These are phyloP conservation scores for Myrmecobius fasciatus DNA, from an alignment of 2,113 vertebrate species.

Conservation along the genomic window DNA sequence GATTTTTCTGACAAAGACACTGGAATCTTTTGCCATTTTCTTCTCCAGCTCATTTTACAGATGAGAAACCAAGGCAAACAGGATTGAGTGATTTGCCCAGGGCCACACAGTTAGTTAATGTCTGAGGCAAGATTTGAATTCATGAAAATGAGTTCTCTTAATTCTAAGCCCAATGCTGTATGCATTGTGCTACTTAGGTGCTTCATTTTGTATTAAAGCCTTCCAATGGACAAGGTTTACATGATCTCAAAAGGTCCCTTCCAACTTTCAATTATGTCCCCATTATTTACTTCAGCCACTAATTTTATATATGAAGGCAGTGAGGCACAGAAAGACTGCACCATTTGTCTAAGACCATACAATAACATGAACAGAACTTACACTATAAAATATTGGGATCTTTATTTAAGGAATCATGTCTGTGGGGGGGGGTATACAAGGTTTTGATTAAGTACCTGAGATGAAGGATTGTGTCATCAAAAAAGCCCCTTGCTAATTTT, in stretches of 20 bases:
- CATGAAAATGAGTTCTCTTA: background rate
- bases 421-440: too few species aligned
- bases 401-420: background rate
- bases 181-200: background rate
- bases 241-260: background rate
- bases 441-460: slow-evolving; percentile 68
- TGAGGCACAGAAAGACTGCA: background rate
- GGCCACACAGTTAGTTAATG: background rate
- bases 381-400: background rate
- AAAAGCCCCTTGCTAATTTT: slow-evolving; percentile 76
- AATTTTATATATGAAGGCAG: background rate
- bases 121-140: background rate
- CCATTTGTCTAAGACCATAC: background rate
- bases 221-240: background rate
- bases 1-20: background rate
- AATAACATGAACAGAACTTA: background rate
- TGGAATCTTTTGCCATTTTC: background rate
- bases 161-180: background rate
- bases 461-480: slow-evolving; percentile 78
- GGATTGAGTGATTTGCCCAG: background rate
- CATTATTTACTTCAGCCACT: background rate
- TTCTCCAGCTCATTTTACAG: background rate
- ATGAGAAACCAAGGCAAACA: background rate
- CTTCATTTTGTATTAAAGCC: background rate
- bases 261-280: background rate